Base-by-base conservation (phyloP, 1,140 invertebrate genomes). In the Temnothorax nylanderi region DNA sequence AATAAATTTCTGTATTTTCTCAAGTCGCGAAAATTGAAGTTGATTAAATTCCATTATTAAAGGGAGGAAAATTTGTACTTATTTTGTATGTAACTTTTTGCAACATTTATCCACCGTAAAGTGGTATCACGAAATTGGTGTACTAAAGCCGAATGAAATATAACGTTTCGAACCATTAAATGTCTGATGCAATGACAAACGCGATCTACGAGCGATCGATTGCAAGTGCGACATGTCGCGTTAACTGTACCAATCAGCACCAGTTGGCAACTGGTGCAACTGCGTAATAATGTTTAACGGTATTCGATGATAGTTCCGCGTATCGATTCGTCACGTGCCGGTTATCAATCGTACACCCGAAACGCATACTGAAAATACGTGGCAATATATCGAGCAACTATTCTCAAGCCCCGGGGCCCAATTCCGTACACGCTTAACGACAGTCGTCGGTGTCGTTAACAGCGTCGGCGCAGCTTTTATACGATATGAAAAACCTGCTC, bases 171-270 rank as follows among this genome's bases (percentile, higher is more conserved):
- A 49, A 8, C 32, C 21, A 41, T 34, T 54, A 18, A 58, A 71
- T 72, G 41, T 74, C 51, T 81, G 8, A 58, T 26, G 37, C 4
- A 32, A 56, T 65, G 44, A 78, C 32, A 7, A 71, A 60, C 26
- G 54, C 21, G 69, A 62, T 75, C 54, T 41, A 84, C 18, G 69
- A 47, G 34, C 41, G 56, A 75, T 71, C 80, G 54, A 62, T 74
- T n/a, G 69, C 18, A 58, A 75, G n/a, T 60, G 41, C 80, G 69
- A 60, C 69, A 75, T 84, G 56, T 75, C 51, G 49, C 41, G 56
- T 60, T 74, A 58, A 82, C 54, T 74, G 21, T 60, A 47, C 18
- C 80, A 84, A 74, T 84, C 71, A 82, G 54, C 67, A 74, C 80
- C 69, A 26, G 67, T 82, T 84, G 80, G 32, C 21, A 51, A 81